Conservation (phyloP, 2,113 vertebrate genomes). For the Cyprinodon tularosa region DNA sequence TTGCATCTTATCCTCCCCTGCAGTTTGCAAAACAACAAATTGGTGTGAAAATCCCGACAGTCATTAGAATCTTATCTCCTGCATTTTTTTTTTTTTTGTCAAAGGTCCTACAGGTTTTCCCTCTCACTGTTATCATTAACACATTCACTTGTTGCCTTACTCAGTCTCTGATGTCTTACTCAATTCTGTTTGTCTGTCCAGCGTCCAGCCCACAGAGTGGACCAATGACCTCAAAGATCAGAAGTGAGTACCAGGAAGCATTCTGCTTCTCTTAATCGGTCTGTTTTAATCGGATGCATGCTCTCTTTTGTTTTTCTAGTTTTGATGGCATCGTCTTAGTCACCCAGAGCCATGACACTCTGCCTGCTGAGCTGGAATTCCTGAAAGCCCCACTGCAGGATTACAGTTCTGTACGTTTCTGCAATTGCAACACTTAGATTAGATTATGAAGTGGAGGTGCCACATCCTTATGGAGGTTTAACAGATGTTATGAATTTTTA, state of each 20-base stretch:
- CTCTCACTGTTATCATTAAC: constrained; percentile 36
- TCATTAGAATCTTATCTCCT: neutral
- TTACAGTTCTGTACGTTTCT: constrained; percentile 75
- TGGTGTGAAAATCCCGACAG: neutral
- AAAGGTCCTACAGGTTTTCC: constrained; percentile 40
- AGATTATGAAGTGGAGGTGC: neutral
- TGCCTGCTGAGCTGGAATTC: constrained; percentile 69
- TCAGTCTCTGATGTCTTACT: neutral
- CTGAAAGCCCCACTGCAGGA: constrained; percentile 76
- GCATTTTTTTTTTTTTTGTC: neutral
- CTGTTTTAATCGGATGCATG: neutral
- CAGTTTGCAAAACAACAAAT: neutral
- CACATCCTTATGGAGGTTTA: neutral
- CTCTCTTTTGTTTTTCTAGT: constrained; percentile 39
- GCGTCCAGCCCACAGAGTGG: constrained; percentile 76
- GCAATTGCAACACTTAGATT: neutral
- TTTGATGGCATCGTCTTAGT: constrained; percentile 83
- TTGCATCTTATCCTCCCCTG: too few relatives aligned
- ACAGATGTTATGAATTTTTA: neutral
- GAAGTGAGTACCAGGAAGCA: constrained; percentile 71
- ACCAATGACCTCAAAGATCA: constrained; percentile 74
- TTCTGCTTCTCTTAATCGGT: neutral
- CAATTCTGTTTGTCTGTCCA: constrained; percentile 41
- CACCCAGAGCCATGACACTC: constrained; percentile 65
- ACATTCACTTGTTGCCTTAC: neutral